Conservation (phyloP, 2,797 vertebrate genomes). For the Eremophila alpestris region DNA sequence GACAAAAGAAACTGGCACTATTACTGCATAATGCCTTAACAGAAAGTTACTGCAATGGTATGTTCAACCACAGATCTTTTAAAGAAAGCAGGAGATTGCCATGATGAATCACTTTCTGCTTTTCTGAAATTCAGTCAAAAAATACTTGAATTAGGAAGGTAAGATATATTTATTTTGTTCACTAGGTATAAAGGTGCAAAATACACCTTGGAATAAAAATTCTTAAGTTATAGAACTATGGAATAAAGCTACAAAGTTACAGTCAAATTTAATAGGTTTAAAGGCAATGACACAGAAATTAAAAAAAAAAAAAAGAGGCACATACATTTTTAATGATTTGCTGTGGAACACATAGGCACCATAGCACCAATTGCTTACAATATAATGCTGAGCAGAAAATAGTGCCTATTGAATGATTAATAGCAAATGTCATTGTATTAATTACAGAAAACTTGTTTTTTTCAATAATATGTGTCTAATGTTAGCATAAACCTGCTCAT, state of each 20-base stretch:
- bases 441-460: slow-evolving; percentile 78
- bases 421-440: slow-evolving; percentile 80
- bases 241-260: background rate
- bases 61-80: background rate
- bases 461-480: slow-evolving; percentile 75
- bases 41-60: background rate
- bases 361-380: background rate
- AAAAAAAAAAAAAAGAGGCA: background rate
- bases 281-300: background rate
- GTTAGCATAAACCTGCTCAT: slow-evolving; percentile 65
- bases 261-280: background rate
- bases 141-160: background rate
- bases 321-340: background rate
- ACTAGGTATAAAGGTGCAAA: background rate
- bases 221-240: background rate
- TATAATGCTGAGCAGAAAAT: background rate
- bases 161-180: background rate
- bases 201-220: background rate
- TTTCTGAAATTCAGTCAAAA: background rate
- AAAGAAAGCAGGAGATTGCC: background rate
- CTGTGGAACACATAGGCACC: background rate
- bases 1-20: background rate
- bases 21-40: background rate
- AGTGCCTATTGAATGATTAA: slow-evolving; percentile 76
- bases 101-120: background rate